Percentiles rank a stretch among this genome's conserved stretches.
Evolutionary conservation across 2,888 invertebrate species (phyloP).

Genomic region (Apamea crenata): DNA sequence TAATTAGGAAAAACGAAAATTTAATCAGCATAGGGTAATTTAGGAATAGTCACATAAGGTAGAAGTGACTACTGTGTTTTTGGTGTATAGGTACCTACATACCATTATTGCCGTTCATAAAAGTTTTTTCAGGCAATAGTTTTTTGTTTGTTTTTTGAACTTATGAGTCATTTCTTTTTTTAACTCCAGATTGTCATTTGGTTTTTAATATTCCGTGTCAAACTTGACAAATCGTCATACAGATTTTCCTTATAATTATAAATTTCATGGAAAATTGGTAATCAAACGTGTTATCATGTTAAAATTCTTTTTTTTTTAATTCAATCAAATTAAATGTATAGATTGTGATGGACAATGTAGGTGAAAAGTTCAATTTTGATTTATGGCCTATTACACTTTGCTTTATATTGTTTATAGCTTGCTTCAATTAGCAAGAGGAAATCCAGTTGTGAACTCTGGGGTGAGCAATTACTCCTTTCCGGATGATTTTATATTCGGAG

Average conservation of each 20-base stretch:
- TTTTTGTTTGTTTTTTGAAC: too few relatives aligned
- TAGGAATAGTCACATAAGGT: too few relatives aligned
- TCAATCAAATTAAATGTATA: not conserved
- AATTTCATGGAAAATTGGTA: not conserved
- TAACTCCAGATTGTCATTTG: not conserved
- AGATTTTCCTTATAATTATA: not conserved
- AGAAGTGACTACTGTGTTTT: not conserved
- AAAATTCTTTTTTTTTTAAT: not conserved
- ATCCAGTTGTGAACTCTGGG: slow-evolving; percentile 70
- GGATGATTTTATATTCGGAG: slow-evolving; percentile 90
- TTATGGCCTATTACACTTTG: not conserved
- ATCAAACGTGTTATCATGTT: not conserved
- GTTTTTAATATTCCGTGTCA: not conserved
- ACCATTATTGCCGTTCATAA: not conserved
- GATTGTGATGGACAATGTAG: not conserved
- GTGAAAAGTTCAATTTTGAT: not conserved
- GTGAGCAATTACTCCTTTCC: slow-evolving; percentile 88
- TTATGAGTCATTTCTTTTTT: not conserved
- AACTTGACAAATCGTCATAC: not conserved
- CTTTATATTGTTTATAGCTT: slow-evolving; percentile 69
- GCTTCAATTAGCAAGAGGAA: slow-evolving; percentile 76
- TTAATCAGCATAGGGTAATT: too few relatives aligned
- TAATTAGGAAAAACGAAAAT: too few relatives aligned
- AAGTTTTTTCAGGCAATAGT: not conserved
- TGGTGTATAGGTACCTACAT: too few relatives aligned